These are phyloP conservation scores for Drosophila punjabiensis DNA, from an alignment of 1,140 invertebrate genomes.

Conservation along the genomic window DNA sequence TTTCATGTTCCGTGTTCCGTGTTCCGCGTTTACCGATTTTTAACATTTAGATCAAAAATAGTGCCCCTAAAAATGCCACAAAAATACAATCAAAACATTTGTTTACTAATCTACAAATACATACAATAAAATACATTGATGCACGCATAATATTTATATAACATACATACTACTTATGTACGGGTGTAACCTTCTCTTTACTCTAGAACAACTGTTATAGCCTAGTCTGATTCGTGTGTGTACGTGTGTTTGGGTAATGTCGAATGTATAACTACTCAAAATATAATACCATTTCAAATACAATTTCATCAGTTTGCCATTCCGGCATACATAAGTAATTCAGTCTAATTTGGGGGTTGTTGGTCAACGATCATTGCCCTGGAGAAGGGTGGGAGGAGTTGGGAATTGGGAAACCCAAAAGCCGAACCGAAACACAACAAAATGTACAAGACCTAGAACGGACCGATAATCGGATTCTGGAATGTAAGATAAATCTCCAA, in stretches of 20 bases:
- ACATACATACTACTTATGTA: slow-evolving; percentile 43
- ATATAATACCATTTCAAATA: slow-evolving; percentile 76
- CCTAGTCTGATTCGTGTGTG: slow-evolving; percentile 19
- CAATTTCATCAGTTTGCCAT: slow-evolving; percentile 54
- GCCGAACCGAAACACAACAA: slow-evolving; percentile 44
- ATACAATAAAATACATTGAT: slow-evolving; percentile 68
- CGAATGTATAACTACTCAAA: slow-evolving; percentile 70
- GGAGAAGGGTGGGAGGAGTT: slow-evolving; percentile 17
- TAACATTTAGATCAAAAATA: slow-evolving; percentile 76
- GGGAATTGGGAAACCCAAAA: slow-evolving; percentile 25
- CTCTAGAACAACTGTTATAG: slow-evolving; percentile 59
- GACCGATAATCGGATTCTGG: slow-evolving; percentile 3
- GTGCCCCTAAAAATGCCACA: slow-evolving; percentile 78
- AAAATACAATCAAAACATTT: slow-evolving; percentile 81
- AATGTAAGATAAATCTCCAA: slow-evolving; percentile 6
- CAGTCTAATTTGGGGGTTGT: slow-evolving; percentile 82
- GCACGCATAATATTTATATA: slow-evolving; percentile 45
- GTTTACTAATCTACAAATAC: slow-evolving; percentile 76
- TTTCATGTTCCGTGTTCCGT: slow-evolving; percentile 9
- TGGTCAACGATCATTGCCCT: slow-evolving; percentile 69
- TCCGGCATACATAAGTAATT: slow-evolving; percentile 68
- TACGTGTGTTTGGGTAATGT: slow-evolving; percentile 26
- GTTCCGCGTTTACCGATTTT: slow-evolving; percentile 46
- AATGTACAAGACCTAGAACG: slow-evolving; percentile 27
- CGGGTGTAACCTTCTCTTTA: slow-evolving; percentile 41